A percentile compares a stretch with the other conserved stretches of the same genome.
Conservation (phyloP, 2,888 invertebrate genomes). For the Platycnemis pennipes region DNA sequence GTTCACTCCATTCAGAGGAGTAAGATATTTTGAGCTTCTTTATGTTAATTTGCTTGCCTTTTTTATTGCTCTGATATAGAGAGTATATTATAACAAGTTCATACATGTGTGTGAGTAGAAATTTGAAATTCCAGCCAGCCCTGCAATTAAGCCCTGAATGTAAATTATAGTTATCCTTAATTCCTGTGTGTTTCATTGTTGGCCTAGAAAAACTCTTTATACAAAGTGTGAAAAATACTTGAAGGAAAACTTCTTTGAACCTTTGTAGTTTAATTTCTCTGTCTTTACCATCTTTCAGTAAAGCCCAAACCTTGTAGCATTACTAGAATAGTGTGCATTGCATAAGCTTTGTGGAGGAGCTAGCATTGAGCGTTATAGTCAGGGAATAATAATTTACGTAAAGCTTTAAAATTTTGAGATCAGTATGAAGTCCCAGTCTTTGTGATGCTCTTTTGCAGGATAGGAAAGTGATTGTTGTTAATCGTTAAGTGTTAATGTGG, state of each 20-base stretch:
- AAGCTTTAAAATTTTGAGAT: conserved; percentile 59
- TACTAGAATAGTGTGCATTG: conserved; percentile 64
- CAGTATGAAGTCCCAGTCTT: conserved; percentile 60
- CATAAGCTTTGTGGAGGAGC: conserved; percentile 66
- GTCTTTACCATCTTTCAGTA: conserved; percentile 69
- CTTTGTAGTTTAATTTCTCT: conserved; percentile 69
- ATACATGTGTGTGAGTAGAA: conserved; percentile 67
- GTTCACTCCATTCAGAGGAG: conserved; percentile 62
- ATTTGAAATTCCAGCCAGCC: conserved; percentile 63
- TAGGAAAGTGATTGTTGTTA: conserved; percentile 69
- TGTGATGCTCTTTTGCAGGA: conserved; percentile 63
- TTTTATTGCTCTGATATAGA: conserved; percentile 65
- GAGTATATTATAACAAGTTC: conserved; percentile 65
- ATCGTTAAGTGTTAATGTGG: conserved; percentile 68
- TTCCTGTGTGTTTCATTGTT: conserved; percentile 67
- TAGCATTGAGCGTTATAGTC: conserved; percentile 63
- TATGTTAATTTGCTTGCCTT: conserved; percentile 66
- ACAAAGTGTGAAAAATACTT: conserved; percentile 54
- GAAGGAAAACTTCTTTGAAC: conserved; percentile 66
- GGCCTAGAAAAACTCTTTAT: conserved; percentile 65
- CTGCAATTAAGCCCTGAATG: conserved; percentile 67
- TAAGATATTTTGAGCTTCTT: conserved; percentile 65
- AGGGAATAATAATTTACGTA: conserved; percentile 61
- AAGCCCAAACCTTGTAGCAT: conserved; percentile 68
- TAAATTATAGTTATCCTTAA: conserved; percentile 66